These are phyloP conservation scores for Podilymbus podiceps DNA, from an alignment of 2,113 vertebrate genomes.

Conservation along the genomic window DNA sequence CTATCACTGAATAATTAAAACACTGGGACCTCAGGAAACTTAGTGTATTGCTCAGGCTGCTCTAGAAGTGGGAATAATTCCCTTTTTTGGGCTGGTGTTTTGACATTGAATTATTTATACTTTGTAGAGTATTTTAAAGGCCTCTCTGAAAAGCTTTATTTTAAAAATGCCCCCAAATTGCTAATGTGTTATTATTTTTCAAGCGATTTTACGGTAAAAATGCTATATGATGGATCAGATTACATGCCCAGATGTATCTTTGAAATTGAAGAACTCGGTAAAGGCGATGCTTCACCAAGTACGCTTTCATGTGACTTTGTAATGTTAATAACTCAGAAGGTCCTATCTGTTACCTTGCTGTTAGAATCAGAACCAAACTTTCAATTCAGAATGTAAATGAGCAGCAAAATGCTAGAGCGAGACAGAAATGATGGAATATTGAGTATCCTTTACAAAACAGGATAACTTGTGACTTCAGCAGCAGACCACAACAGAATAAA, in stretches of 20 bases:
- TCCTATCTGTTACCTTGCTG: neutral
- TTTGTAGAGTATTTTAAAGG: neutral
- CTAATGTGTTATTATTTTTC: neutral
- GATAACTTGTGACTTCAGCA: neutral
- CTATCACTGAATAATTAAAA: neutral
- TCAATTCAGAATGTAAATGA: neutral
- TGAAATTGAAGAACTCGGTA: rapidly evolving
- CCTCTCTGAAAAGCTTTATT: neutral
- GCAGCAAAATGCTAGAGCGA: neutral
- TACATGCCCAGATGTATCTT: neutral
- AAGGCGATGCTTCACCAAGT: neutral
- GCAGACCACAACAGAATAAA: neutral
- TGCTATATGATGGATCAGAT: neutral
- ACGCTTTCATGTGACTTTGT: neutral
- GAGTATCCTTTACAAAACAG: neutral
- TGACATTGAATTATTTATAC: neutral
- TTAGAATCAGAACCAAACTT: neutral
- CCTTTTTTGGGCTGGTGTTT: neutral
- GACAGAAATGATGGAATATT: neutral
- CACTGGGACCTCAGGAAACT: neutral
- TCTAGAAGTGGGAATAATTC: neutral
- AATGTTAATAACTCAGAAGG: neutral
- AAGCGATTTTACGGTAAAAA: neutral
- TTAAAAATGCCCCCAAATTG: neutral
- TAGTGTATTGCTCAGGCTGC: neutral